Evolutionary conservation across 2,888 invertebrate genomes (phyloP), one percentile per base, ranked within the genome.

Genomic region (Chrysodeixis includens): DNA sequence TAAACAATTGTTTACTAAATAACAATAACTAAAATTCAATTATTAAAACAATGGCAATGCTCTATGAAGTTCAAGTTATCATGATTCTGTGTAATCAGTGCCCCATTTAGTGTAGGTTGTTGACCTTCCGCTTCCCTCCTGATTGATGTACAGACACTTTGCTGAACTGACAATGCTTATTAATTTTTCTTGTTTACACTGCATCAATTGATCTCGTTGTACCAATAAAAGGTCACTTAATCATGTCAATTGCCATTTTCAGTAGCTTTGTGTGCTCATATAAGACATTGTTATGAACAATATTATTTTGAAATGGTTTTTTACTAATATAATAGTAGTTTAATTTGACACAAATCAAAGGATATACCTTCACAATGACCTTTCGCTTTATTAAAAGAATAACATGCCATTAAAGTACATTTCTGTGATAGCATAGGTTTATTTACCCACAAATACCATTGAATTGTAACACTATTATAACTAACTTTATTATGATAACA

Each of bases 91-190:
- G 26, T 70, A 81, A 84, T 83, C 82, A 79, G 68, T 76, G 78
- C 56, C 63, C 83, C 77, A 86, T 79, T 82, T 81, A 72, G 61
- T 71, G 32, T 62, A 86, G 90, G 83, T 86, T 82, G 79, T 82
- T 87, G 89, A 87, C 90, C 81, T 74, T 60, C 74, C 52, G 82
- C 85, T 88, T 92, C 92, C 92, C 86, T 67, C 71, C 68, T 85
- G 76, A 79, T 81, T 77, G 69, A 74, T 67, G 60, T 52, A 63
- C 74, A 72, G 69, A 71, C 79, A 70, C 66, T 64, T 73, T 32
- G 52, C 63, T 77, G 69, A 61, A 69, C 64, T 73, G 68, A 74
- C 72, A 71, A 78, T 69, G 77, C 72, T 76, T 73, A 76, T 78
- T 70, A 74, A 82, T 82, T 74, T 81, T 71, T 74, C 66, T 79